Conservation (phyloP, 2,113 vertebrate genomes). For the Microcebus ravelobensis region DNA sequence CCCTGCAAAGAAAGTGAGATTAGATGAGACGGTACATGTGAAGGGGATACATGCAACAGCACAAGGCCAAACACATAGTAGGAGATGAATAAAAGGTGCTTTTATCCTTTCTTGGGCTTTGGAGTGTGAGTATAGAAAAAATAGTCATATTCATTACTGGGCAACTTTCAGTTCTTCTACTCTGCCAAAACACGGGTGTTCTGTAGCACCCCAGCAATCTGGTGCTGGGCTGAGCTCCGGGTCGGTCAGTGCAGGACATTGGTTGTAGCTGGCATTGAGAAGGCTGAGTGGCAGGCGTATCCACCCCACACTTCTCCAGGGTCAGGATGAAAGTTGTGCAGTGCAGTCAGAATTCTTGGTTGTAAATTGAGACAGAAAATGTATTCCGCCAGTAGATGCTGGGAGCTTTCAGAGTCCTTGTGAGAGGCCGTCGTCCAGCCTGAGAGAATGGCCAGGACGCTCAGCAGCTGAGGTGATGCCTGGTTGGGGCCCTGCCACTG, state of each 20-base stretch:
- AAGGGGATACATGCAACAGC: neutral
- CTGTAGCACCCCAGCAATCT: rapidly evolving
- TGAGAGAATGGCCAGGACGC: neutral
- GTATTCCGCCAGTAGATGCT: too few species aligned
- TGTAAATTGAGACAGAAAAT: neutral
- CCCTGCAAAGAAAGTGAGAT: neutral
- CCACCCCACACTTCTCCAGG: rapidly evolving
- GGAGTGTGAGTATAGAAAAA: neutral
- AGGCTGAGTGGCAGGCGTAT: too few species aligned
- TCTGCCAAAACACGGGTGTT: neutral
- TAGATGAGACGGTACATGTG: neutral
- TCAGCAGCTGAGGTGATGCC: neutral
- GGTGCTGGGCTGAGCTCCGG: too few species aligned
- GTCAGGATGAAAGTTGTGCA: neutral
- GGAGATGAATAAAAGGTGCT: neutral
- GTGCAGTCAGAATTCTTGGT: neutral
- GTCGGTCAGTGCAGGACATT: too few species aligned
- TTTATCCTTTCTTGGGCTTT: neutral
- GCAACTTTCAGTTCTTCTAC: too few species aligned
- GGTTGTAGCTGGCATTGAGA: neutral
- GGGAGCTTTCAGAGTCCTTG: neutral
- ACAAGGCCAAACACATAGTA: neutral
- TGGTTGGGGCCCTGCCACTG: rapidly evolving
- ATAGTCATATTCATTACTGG: neutral
- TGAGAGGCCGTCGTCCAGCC: neutral